Base-by-base conservation (phyloP, 2,113 vertebrate genomes). In the Clarias batrachus region DNA sequence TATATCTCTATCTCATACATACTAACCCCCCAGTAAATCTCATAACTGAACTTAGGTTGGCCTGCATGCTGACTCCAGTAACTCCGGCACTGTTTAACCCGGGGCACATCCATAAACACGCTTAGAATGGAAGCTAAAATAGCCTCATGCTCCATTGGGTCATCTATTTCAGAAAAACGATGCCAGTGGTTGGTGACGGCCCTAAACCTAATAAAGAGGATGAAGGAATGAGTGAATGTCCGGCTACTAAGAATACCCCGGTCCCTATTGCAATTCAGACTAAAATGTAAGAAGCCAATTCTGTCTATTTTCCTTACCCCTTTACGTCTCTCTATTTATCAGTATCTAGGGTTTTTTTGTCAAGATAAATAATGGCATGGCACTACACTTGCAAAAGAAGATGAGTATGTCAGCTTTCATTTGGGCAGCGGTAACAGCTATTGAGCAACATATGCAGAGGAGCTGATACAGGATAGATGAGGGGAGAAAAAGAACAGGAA, bases 381-480 rank as follows among this genome's bases (percentile, higher is more conserved):
- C 78, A 16, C 83, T 86, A 78, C 27, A 86, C 62, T 59, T 68
- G 78, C 82, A 85, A 70, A 71, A 89, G 87, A 70, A 84, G 88
- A 91, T 89, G 90, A 90, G 88, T 84, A 85, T 86, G 89, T 92
- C 88, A 88, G 86, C 86, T 83, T 87, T 90, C 87, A 87, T 91
- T 91, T 89, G 88, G 74, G 79, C 59, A 68, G 81, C 33, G 85
- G 86, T 84, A 87, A 88, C 84, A 87, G 87, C 86, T 65, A 83
- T 86, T 83, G 87, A 85, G 76, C 30, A 89, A 76, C 88, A 87
- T 88, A 85, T 82, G 86, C 85, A 85, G 71, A 86, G 59, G 80
- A 87, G 48, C 27, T 52, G 81, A 82, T 87, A 73, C 80, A 84
- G 81, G 68, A 81, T 73, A 81, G 76, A 78, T 82, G 83, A 21